phyloP scores from a whole-genome alignment of 2,888 invertebrate species.

The Griposia aprilina region DNA sequence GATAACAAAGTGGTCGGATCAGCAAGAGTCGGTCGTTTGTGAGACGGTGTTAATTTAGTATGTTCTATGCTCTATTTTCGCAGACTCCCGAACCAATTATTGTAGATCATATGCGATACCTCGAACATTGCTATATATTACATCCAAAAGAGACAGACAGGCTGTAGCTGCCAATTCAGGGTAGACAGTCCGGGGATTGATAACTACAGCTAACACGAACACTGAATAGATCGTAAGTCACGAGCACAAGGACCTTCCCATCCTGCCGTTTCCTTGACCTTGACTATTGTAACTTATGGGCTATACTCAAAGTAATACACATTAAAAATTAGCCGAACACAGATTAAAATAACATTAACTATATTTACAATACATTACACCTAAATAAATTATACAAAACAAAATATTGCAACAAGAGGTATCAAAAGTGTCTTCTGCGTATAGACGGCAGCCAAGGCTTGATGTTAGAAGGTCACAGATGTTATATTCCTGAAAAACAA shows the following conservation, averaged over 20 bases:
- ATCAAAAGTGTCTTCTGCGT: conserved; percentile 46
- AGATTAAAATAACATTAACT: conserved; percentile 28
- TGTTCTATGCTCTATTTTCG: background rate
- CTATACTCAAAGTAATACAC: conserved; percentile 30
- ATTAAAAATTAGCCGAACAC: conserved; percentile 25
- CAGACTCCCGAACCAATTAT: background rate
- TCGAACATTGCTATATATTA: conserved; percentile 16
- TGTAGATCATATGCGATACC: background rate
- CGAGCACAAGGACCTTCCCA: background rate
- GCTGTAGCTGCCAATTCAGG: background rate
- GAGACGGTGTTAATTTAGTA: background rate
- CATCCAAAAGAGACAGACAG: conserved; percentile 12
- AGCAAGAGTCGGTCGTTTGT: background rate
- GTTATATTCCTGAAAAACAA: conserved; percentile 31
- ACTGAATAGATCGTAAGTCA: conserved; percentile 33
- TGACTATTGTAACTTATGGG: conserved; percentile 27
- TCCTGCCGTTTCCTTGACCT: background rate
- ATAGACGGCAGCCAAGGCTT: conserved; percentile 1
- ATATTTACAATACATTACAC: conserved; percentile 46
- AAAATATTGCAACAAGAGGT: conserved; percentile 59
- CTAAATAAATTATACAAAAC: conserved; percentile 52
- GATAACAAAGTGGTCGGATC: conserved; percentile 10
- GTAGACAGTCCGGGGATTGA: background rate
- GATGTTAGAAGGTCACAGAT: conserved; percentile 21
- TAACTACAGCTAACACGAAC: conserved; percentile 8